A percentile compares a stretch with the other conserved stretches of the same genome.
Evolutionary conservation across 2,888 invertebrate species (phyloP).

Genomic region (Odontothrips loti): DNA sequence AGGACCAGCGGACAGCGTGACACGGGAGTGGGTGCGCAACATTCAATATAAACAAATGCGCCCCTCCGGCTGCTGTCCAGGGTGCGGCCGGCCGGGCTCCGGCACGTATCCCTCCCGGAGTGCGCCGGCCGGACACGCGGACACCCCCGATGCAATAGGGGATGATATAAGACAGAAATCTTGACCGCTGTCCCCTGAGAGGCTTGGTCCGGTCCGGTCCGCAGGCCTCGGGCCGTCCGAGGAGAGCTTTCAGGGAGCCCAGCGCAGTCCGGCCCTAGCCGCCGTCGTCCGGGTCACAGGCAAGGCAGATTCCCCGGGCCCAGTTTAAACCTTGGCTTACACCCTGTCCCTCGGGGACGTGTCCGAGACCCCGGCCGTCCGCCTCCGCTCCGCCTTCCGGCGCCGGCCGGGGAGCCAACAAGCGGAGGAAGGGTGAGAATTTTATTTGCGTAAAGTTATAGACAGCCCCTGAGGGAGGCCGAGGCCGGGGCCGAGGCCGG

Average conservation of each 20-base stretch:
- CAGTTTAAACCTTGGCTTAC: slow-evolving; percentile 19
- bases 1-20: too few relatives aligned
- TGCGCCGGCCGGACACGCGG: neutral
- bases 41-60: slow-evolving; percentile 6
- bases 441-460: slow-evolving; percentile 25
- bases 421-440: slow-evolving; percentile 20
- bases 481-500: too few relatives aligned
- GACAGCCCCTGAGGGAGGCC: neutral
- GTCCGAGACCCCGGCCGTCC: neutral
- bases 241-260: neutral
- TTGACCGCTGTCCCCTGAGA: neutral
- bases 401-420: neutral
- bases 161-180: slow-evolving; percentile 20
- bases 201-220: too few relatives aligned
- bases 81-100: too few relatives aligned
- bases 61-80: neutral
- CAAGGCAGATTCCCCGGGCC: slow-evolving; percentile 3
- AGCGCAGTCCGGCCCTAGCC: too few relatives aligned
- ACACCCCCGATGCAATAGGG: neutral
- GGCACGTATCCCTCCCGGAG: neutral
- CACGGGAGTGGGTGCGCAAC: neutral
- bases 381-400: neutral
- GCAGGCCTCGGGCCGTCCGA: too few relatives aligned
- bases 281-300: neutral
- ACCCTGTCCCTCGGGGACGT: neutral